Conservation (phyloP, 2,797 vertebrate genomes). For the Urocyon cinereoargenteus region DNA sequence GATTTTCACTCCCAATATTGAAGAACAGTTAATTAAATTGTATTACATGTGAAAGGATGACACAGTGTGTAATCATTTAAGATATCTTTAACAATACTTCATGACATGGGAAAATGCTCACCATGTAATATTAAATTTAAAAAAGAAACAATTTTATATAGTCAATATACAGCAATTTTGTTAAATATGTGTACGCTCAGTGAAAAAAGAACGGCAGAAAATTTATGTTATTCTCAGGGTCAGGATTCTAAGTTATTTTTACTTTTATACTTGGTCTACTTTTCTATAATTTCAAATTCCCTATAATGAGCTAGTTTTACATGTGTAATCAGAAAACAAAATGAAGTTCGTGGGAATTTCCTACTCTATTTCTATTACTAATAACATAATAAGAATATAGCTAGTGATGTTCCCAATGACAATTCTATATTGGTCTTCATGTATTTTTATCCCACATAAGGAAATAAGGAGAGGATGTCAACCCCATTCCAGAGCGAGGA, state of each 20-base stretch:
- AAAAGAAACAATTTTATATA: neutral
- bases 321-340: neutral
- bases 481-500: neutral
- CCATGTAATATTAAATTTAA: neutral
- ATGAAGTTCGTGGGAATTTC: neutral
- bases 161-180: neutral
- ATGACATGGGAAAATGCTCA: neutral
- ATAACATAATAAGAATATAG: neutral
- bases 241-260: neutral
- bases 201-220: neutral
- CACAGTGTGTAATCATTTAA: neutral
- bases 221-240: neutral
- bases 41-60: neutral
- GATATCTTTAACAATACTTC: neutral
- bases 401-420: neutral
- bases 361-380: neutral
- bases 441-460: neutral
- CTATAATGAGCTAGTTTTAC: neutral
- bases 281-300: constrained; percentile 28
- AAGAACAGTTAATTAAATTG: neutral
- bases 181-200: neutral
- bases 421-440: neutral
- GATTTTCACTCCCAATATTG: neutral
- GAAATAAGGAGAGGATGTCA: neutral
- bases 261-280: neutral